Percentiles rank a stretch among this genome's conserved stretches.
These are phyloP conservation scores for Danio kyathit DNA, from an alignment of 2,797 vertebrate genomes.

Conservation along the genomic window DNA sequence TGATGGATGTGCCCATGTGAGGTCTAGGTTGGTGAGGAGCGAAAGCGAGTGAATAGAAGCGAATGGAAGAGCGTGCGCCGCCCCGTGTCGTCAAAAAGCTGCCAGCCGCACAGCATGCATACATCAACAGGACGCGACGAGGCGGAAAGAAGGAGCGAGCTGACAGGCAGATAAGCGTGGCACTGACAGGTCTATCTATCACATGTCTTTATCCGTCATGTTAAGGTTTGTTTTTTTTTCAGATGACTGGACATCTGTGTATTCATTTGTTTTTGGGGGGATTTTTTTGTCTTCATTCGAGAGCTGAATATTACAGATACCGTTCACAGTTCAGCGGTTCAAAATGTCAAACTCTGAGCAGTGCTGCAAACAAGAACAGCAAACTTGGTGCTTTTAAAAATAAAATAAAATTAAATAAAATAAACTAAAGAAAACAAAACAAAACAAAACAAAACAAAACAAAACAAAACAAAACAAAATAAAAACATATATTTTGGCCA, in stretches of 20 bases:
- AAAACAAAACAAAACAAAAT: neutral
- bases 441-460: no score
- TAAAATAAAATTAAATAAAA: no score
- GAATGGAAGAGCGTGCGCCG: neutral
- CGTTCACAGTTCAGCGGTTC: neutral
- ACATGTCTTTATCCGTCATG: conserved; percentile 47
- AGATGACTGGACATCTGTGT: conserved; percentile 3
- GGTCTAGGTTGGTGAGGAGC: conserved; percentile 25
- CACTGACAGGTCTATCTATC: conserved; percentile 57
- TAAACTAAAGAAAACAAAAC: no score
- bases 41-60: conserved; percentile 3
- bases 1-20: conserved; percentile 55
- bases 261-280: neutral
- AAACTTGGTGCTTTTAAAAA: no score
- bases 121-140: conserved; percentile 56
- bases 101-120: conserved; percentile 43
- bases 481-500: no score
- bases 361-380: no score
- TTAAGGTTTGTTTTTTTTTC: conserved; percentile 40
- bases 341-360: neutral
- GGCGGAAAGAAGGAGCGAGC: conserved; percentile 42
- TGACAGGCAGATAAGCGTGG: conserved; percentile 61
- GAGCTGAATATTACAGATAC: neutral
- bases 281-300: conserved; percentile 19
- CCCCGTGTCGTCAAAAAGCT: conserved; percentile 33